Conservation (phyloP, 2,797 vertebrate genomes). For the Galaxias olidus region DNA sequence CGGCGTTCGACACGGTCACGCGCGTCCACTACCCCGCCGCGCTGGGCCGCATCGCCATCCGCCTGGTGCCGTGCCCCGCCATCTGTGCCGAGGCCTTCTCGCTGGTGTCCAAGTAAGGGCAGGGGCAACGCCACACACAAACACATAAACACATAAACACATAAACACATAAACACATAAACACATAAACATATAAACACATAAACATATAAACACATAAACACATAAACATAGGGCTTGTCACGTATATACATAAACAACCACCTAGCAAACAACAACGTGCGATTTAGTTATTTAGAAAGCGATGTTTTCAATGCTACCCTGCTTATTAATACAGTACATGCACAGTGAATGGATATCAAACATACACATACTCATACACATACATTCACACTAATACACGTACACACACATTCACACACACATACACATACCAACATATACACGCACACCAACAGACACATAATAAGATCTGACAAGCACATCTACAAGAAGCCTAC, state of each 20-base stretch:
- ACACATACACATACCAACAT: background rate
- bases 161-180: background rate
- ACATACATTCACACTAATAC: background rate
- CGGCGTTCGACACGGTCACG: constrained; percentile 92
- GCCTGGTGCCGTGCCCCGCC: constrained; percentile 92
- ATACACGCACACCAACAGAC: background rate
- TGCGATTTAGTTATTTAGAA: no score
- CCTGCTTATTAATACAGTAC: no score
- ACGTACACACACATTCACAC: background rate
- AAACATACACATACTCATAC: background rate
- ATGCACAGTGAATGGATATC: no score
- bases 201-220: background rate
- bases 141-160: background rate
- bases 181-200: background rate
- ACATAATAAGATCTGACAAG: no score
- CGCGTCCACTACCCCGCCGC: constrained; percentile 94
- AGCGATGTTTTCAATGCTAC: no score
- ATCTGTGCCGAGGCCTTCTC: constrained; percentile 95
- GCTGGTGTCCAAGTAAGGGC: constrained; percentile 91
- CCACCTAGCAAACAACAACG: no score
- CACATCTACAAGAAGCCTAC: background rate
- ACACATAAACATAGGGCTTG: background rate
- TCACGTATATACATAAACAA: background rate
- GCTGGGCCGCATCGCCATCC: constrained; percentile 90
- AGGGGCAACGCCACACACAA: background rate